Base-by-base conservation (phyloP, 2,113 vertebrate genomes). In the Willisornis vidua region DNA sequence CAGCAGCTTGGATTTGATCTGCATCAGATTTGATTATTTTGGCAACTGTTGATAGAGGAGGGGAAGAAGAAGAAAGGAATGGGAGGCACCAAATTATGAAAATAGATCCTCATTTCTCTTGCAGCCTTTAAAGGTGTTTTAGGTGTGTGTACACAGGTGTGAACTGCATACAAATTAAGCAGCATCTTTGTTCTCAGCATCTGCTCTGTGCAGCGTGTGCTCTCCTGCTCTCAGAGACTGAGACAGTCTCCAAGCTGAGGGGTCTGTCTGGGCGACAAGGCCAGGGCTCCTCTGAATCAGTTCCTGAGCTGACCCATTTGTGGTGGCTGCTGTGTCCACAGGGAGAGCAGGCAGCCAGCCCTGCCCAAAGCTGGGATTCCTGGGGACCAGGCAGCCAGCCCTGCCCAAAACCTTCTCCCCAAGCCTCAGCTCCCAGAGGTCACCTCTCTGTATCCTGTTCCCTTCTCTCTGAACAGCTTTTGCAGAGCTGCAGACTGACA, bases 401-500 rank as follows among this genome's bases (percentile, higher is more conserved):
- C 37, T 63, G 37, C 77, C 52, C 70, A 17, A 29, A 63, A 7
- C 65, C 62, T 61, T 39, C 58, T 31, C 74, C 62, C 9, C 0
- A 9, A 29, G 31, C 55, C 59, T 72, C 9, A 1, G 19, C 55
- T 61, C 29, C 46, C 3, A 1, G 19, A 5, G 25, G 61, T 87
- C 25, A 49, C 9, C 46, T 33, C 17, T 67, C 57, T 73, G 68
- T 63, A 41, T 20, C 13, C 72, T 3, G 4, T 51, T 51, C 43
- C 7, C 7, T 41, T 57, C 79, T 63, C 71, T 59, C 57, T 28
- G 1, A 33, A 43, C 71, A 99, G 99, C 99, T 25, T 99, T 99
- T 93, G 99, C 99, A 3, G 99, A 99, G 98, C 98, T 99, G 79
- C 99, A 99, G 97, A 99, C 99, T 0, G 99, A 99, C 97, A 99